phyloP scores from a whole-genome alignment of 2,888 invertebrate species.

The Heteromyza rotundicornis region DNA sequence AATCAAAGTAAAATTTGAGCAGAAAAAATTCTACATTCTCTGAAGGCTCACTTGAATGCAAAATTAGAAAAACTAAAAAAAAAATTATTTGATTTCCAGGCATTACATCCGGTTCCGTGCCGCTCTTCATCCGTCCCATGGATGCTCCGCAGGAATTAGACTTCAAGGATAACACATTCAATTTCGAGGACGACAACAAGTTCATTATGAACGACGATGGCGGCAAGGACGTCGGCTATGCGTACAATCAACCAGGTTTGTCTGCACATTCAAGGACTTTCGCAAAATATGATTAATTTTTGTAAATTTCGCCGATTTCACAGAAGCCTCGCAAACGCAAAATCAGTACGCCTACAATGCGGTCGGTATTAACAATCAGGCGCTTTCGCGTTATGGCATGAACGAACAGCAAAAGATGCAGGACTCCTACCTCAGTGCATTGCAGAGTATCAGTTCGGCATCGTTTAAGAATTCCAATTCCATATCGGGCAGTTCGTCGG shows the following conservation, averaged over 20 bases:
- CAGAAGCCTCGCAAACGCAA: constrained; percentile 65
- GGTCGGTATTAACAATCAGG: constrained; percentile 45
- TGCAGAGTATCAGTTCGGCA: constrained; percentile 53
- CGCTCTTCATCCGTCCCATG: constrained; percentile 56
- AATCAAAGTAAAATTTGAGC: too few species aligned
- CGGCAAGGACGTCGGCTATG: constrained; percentile 45
- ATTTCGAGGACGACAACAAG: constrained; percentile 44
- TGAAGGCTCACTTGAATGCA: too few species aligned
- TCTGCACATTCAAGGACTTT: constrained; percentile 27
- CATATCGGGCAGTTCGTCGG: constrained; percentile 41
- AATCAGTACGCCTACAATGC: constrained; percentile 56
- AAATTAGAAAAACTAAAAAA: background rate
- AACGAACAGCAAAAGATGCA: constrained; percentile 69
- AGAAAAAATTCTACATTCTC: too few species aligned
- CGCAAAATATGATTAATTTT: too few species aligned
- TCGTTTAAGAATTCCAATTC: constrained; percentile 54
- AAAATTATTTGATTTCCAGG: constrained; percentile 40
- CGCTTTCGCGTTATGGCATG: constrained; percentile 65
- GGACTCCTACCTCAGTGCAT: constrained; percentile 68
- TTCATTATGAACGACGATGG: constrained; percentile 35
- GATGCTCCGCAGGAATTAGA: constrained; percentile 72
- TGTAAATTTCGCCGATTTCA: too few species aligned
- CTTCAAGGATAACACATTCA: constrained; percentile 69
- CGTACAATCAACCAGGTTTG: constrained; percentile 57
- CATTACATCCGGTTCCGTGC: constrained; percentile 56